Evolutionary conservation across 2,113 vertebrate species (phyloP).

Genomic region (Erinaceus europaeus): DNA sequence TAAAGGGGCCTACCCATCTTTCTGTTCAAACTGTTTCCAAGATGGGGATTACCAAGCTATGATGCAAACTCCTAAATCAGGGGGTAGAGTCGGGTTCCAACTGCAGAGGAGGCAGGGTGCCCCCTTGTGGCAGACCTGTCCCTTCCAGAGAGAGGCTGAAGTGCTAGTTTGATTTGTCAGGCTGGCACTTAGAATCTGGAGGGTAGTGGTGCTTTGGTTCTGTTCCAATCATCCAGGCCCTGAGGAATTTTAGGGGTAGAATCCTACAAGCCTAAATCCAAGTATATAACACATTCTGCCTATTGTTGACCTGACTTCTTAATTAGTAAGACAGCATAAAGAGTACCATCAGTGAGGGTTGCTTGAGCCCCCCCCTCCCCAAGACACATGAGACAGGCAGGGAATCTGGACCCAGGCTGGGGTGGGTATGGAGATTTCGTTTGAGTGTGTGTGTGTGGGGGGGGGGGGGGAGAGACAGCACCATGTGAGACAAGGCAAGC

Average conservation of each 20-base stretch:
- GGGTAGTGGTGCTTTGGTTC: neutral
- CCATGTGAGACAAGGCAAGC: neutral
- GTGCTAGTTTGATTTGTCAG: neutral
- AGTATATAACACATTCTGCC: neutral
- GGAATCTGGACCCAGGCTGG: neutral
- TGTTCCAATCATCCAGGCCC: neutral
- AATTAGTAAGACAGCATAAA: neutral
- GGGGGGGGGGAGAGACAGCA: neutral
- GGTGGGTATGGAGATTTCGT: neutral
- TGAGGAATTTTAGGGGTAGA: neutral
- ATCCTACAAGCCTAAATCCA: neutral
- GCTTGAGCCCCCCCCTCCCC: no score
- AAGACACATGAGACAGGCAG: neutral
- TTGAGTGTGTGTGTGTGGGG: neutral
- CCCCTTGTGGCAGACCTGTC: slow-evolving; percentile 43
- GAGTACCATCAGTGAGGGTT: no score
- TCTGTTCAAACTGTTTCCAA: neutral
- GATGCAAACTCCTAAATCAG: neutral
- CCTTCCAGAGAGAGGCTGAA: neutral
- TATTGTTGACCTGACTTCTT: neutral
- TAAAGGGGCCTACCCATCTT: neutral
- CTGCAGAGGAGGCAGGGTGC: neutral
- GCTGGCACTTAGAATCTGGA: neutral
- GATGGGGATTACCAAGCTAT: neutral
- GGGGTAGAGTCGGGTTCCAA: neutral